These are phyloP conservation scores for Volucella inflata DNA, from an alignment of 2,888 invertebrate genomes.

Conservation along the genomic window DNA sequence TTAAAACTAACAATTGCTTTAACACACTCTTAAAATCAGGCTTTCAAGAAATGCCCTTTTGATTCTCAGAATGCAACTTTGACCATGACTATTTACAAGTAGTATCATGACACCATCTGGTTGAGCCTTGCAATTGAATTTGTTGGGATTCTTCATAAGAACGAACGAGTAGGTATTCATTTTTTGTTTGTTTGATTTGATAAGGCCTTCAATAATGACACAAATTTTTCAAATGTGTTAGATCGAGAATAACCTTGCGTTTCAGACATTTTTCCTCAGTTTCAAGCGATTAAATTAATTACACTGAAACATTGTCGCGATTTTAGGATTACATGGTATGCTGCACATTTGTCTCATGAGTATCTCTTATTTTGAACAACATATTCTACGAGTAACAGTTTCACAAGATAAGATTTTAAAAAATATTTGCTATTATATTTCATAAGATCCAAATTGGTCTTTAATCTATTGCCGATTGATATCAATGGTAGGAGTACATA, in stretches of 20 bases:
- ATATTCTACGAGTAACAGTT: too few relatives aligned
- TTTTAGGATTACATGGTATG: slow-evolving; percentile 11
- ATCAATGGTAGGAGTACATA: too few relatives aligned
- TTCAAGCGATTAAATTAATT: slow-evolving; percentile 26
- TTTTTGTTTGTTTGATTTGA: slow-evolving; percentile 22
- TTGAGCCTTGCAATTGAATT: slow-evolving; percentile 59
- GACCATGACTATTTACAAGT: slow-evolving; percentile 22
- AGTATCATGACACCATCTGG: slow-evolving; percentile 62
- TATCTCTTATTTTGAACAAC: too few relatives aligned
- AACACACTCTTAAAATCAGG: slow-evolving; percentile 46
- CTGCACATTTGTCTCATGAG: too few relatives aligned
- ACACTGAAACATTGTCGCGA: slow-evolving; percentile 44
- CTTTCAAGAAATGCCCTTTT: slow-evolving; percentile 58
- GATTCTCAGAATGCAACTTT: slow-evolving; percentile 45
- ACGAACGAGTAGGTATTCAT: slow-evolving; percentile 41
- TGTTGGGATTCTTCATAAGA: slow-evolving; percentile 35
- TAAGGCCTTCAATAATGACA: slow-evolving; percentile 62
- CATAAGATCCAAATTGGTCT: too few relatives aligned
- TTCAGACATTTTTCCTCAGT: slow-evolving; percentile 8
- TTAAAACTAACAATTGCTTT: slow-evolving; percentile 62
- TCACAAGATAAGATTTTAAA: too few relatives aligned
- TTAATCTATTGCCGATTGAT: too few relatives aligned
- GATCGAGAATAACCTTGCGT: slow-evolving; percentile 48
- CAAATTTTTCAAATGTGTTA: slow-evolving; percentile 52
- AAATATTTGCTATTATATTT: too few relatives aligned